Conservation (phyloP, 2,113 vertebrate species). For the Lepus timidus region DNA sequence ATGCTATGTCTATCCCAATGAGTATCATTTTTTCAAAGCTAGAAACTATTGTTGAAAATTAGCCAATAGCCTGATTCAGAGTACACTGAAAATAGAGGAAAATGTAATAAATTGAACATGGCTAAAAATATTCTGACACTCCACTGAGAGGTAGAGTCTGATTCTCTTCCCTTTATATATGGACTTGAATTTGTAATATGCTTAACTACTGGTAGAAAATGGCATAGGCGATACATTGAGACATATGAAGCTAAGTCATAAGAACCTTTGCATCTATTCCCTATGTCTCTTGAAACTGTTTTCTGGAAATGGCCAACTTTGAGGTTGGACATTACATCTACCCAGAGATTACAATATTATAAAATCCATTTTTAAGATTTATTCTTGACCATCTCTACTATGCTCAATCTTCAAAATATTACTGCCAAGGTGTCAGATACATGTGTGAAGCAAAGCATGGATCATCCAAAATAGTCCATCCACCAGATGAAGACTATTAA, state of each 20-base stretch:
- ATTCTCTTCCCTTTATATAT: neutral
- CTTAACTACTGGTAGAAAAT: neutral
- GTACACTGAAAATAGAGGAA: neutral
- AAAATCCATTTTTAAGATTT: neutral
- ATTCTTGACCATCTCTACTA: neutral
- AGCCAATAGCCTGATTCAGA: neutral
- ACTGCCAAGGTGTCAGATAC: neutral
- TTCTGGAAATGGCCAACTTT: neutral
- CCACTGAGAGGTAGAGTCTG: neutral
- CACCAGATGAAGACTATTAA: neutral
- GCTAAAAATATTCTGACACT: neutral
- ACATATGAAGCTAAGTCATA: neutral
- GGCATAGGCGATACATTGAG: neutral
- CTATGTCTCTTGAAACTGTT: neutral
- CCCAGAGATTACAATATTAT: neutral
- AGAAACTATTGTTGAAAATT: neutral
- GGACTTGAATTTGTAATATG: constrained; percentile 18
- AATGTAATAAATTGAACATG: neutral
- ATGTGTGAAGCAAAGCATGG: neutral
- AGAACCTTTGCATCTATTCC: neutral
- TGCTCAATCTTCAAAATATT: neutral
- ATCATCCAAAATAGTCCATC: neutral
- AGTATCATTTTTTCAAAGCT: neutral
- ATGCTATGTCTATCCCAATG: neutral
- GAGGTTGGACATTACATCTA: neutral